Percentiles rank a stretch among this genome's conserved stretches.
phyloP scores from a whole-genome alignment of 2,113 vertebrate species.

The Pavo muticus region DNA sequence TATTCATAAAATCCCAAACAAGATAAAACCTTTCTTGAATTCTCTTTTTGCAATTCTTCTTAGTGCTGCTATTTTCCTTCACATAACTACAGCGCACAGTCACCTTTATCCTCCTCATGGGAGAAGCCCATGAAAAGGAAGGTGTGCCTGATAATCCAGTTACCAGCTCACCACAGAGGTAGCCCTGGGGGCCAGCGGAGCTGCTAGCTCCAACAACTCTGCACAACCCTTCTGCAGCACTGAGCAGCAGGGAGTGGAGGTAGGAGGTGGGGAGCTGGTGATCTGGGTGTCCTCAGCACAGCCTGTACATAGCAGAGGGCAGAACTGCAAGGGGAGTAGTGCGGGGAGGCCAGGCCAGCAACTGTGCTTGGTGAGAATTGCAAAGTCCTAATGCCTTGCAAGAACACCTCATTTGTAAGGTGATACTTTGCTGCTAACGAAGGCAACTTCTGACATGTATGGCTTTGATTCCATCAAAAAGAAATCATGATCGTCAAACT shows the following conservation, averaged over 20 bases:
- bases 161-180: background rate
- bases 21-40: background rate
- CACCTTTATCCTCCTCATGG: slow-evolving; percentile 10
- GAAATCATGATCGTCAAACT: background rate
- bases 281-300: background rate
- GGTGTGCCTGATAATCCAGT: slow-evolving; percentile 49
- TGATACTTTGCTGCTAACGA: background rate
- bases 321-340: background rate
- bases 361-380: background rate
- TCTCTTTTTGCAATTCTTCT: background rate
- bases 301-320: background rate
- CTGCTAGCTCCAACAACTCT: background rate
- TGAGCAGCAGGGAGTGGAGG: background rate
- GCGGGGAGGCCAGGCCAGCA: background rate
- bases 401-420: background rate
- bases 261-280: background rate
- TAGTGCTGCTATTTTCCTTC: background rate
- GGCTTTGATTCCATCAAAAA: background rate
- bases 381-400: fast-evolving
- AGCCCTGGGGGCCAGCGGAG: background rate
- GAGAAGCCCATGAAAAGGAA: background rate
- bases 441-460: background rate
- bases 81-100: background rate
- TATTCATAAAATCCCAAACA: background rate
- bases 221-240: background rate